These are phyloP conservation scores for Ammodramus savannarum DNA, from an alignment of 2,113 vertebrate genomes.

Conservation along the genomic window DNA sequence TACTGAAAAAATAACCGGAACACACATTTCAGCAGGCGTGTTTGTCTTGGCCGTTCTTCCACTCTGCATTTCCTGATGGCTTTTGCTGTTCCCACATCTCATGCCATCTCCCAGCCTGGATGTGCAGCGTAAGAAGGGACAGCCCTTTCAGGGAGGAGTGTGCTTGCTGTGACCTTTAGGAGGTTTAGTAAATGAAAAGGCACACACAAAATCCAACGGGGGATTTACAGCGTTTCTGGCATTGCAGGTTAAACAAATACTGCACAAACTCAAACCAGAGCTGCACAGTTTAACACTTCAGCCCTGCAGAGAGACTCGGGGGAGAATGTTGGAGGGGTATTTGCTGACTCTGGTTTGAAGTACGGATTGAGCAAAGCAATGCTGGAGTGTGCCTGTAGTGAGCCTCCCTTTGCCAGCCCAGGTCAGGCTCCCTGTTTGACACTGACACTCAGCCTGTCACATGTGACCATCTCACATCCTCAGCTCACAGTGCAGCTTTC, in stretches of 20 bases:
- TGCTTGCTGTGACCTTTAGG: constrained; percentile 6
- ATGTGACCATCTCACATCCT: not conserved
- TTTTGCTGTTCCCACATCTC: constrained; percentile 37
- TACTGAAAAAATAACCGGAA: constrained; percentile 22
- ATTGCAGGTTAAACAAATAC: constrained; percentile 69
- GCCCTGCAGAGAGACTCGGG: not conserved
- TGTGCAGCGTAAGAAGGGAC: constrained; percentile 23
- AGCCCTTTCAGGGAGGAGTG: constrained; percentile 1
- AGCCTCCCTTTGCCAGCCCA: constrained; percentile 17
- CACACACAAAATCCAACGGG: not conserved
- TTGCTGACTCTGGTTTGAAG: constrained; percentile 52
- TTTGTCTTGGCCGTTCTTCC: constrained; percentile 69
- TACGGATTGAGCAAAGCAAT: not conserved
- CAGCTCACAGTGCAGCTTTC: not conserved
- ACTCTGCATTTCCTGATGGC: constrained; percentile 47
- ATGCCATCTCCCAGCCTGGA: constrained; percentile 27
- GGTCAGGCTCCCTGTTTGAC: constrained; percentile 42
- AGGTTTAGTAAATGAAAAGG: constrained; percentile 43
- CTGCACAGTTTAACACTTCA: constrained; percentile 25
- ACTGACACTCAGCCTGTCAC: not conserved
- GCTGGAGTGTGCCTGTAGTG: not conserved
- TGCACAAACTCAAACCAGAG: constrained; percentile 64
- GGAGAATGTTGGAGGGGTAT: not conserved
- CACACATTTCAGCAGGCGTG: constrained; percentile 33
- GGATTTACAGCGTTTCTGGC: constrained; percentile 67